A percentile compares a stretch with the other conserved stretches of the same genome.
Evolutionary conservation across 2,888 invertebrate species (phyloP).

Genomic region (Diploptera punctata): DNA sequence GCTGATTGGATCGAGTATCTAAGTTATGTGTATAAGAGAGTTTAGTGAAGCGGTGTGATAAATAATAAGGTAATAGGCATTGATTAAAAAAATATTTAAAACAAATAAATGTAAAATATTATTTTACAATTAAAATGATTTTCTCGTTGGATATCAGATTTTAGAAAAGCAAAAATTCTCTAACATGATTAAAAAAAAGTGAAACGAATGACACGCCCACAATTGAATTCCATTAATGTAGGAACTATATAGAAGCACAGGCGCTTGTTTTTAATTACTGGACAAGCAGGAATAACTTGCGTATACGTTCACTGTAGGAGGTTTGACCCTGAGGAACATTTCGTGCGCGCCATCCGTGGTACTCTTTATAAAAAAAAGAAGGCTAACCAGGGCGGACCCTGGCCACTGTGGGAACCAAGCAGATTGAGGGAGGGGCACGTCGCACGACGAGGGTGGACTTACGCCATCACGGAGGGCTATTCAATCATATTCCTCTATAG

Average conservation of each 20-base stretch:
- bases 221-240: neutral
- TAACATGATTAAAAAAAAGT: too few relatives aligned
- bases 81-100: too few relatives aligned
- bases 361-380: neutral
- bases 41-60: too few relatives aligned
- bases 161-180: too few relatives aligned
- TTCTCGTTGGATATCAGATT: too few relatives aligned
- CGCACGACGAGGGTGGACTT: conserved; percentile 1
- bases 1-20: too few relatives aligned
- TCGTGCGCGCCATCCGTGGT: conserved; percentile 18
- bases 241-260: neutral
- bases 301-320: conserved; percentile 4
- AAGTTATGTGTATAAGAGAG: too few relatives aligned
- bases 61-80: too few relatives aligned
- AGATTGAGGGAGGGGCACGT: conserved; percentile 9
- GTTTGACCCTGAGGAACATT: conserved; percentile 22
- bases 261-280: conserved; percentile 18
- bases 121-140: too few relatives aligned
- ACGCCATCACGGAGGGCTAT: neutral
- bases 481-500: too few relatives aligned
- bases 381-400: conserved; percentile 2
- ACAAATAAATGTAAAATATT: too few relatives aligned
- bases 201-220: neutral
- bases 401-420: conserved; percentile 19
- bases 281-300: neutral